Base-by-base conservation (phyloP, 2,113 vertebrate genomes). In the Mormoops blainvillei region DNA sequence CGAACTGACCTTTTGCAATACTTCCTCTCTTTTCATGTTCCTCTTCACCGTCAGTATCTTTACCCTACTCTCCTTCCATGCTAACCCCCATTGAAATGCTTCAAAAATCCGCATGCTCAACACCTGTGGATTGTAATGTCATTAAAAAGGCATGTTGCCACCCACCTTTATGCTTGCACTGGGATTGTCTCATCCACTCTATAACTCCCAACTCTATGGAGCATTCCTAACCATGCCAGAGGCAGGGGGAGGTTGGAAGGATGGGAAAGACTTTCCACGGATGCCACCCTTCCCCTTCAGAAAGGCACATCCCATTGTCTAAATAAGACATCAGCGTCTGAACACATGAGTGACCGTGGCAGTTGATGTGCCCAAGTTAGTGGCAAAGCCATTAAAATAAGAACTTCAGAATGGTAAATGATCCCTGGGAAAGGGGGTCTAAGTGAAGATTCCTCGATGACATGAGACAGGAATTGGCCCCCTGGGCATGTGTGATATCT, bases 341-440 rank as follows among this genome's bases (percentile, higher is more conserved):
- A 94, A 50, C 5, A 70, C 52, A 54, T 94, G 78, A 94, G 61
- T 67, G 54, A 15, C 22, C 22, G 15, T 26, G 76, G 58, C 61
- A 43, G 68, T 1, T 90, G 95, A 73, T 43, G 5, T 87, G 74
- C 16, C 36, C 28, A 28, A 71, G 65, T 54, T 52, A 63, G 58
- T 24, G 31, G 48, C 19, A 67, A 93, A 89, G 50, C 94, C 94
- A 24, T 43, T 87, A 70, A 84, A 48, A 41, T 86, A 83, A 93
- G 48, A 63, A 67, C 74, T 76, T 94, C 31, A 45, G 36, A 67
- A 83, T 36, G n/a, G 36, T 50, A 95, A 52, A 61, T 26, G 38
- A 54, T 9, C 63, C 16, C 24, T 41, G 4, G 48, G 50, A 73
- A 77, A 83, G 31, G 82, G 33, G 38, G 20, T 45, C 80, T 43